Conservation (phyloP, 2,113 vertebrate species). For the Vidua chalybeata region DNA sequence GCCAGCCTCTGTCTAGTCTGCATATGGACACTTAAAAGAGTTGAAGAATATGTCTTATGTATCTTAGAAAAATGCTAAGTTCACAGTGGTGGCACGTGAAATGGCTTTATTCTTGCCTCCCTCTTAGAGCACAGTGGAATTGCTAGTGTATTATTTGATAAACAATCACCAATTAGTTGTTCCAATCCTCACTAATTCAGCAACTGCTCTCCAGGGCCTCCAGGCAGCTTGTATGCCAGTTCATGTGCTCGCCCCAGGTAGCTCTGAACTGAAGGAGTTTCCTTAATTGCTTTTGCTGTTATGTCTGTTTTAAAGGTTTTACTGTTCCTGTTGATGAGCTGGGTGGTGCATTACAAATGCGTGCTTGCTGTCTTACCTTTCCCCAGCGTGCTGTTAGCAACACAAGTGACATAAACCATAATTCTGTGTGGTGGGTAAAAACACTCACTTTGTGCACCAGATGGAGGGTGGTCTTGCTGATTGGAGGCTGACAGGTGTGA, state of each 20-base stretch:
- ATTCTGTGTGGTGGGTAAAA: neutral
- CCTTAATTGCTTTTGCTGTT: conserved; percentile 56
- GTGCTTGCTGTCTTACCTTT: neutral
- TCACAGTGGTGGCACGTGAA: conserved; percentile 31
- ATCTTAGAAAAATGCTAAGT: conserved; percentile 36
- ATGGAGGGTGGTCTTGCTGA: neutral
- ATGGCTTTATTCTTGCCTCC: conserved; percentile 17
- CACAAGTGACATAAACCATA: neutral
- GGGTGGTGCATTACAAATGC: neutral
- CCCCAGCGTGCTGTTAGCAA: neutral
- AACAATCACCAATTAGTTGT: conserved; percentile 54
- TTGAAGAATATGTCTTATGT: neutral
- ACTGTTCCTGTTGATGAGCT: neutral
- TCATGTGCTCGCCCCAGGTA: conserved; percentile 33
- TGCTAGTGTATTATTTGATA: conserved; percentile 47
- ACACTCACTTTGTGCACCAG: neutral
- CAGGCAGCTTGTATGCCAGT: conserved; percentile 20
- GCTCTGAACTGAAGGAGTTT: conserved; percentile 46
- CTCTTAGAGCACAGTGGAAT: neutral
- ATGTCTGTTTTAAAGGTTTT: conserved; percentile 46
- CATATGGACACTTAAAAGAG: conserved; percentile 33
- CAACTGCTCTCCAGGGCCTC: conserved; percentile 37
- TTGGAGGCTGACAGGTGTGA: neutral
- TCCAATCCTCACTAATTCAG: conserved; percentile 42
- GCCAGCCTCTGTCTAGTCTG: conserved; percentile 35